Base-by-base conservation (phyloP, 2,797 vertebrate genomes). In the Lagodon rhomboides region DNA sequence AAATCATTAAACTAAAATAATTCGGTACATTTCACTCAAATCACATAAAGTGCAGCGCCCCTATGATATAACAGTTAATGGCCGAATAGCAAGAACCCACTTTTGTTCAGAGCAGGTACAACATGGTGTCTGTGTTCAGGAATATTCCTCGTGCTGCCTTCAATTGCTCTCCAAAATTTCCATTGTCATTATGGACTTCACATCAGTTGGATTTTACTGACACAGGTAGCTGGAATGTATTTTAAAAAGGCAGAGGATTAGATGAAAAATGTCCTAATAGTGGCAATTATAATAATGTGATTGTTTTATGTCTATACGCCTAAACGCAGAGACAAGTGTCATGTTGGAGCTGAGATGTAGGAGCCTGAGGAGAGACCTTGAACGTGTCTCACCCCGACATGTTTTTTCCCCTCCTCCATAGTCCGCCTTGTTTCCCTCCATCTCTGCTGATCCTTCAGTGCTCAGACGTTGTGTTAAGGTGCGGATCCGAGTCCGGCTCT, bases 361-460 rank as follows among this genome's bases (percentile, higher is more conserved):
- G 79, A 87, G 67, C 41, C 2, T 34, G 0, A 12, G 1, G 1
- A 3, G 22, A 44, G 67, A 2, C 78, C 0, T 0, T 87, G 83
- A 92, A 93, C 78, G 91, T 8, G 0, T 61, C 89, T 76, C 62
- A 47, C 27, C 18, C 83, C 61, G 89, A 85, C 89, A 87, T 86
- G 80, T 85, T 87, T 65, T 70, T 53, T 55, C 78, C 84, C 90
- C 86, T 84, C 86, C 90, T 90, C 87, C 82, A 72, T 58, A 53
- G 79, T 74, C 85, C 69, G 77, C 83, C 90, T 91, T 30, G 75
- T 87, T 84, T 87, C 83, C 69, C 66, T 82, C 87, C 78, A 55
- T 79, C 86, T 68, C 84, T 12, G 59, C 49, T 67, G 12, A 20
- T 47, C 75, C 46, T 64, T 68, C 85, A 88, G 77, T 87, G 78